A percentile compares a stretch with the other conserved stretches of the same genome.
These are phyloP conservation scores for Notolabrus celidotus DNA, from an alignment of 2,797 vertebrate genomes.

Conservation along the genomic window DNA sequence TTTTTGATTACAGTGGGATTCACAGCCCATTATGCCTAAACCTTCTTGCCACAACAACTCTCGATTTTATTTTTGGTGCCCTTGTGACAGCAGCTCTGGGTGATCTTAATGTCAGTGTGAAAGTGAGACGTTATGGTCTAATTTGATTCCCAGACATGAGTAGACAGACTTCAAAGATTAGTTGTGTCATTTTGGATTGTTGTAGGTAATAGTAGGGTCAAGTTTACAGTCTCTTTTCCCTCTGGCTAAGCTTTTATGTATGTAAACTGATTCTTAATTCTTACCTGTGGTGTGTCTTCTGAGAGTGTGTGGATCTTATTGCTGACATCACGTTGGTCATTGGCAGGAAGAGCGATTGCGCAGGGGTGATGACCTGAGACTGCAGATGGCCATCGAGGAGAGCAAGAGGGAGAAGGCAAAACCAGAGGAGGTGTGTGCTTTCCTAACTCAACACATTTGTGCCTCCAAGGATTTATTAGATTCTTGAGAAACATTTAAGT, in stretches of 20 bases:
- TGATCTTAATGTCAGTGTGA: constrained; percentile 9
- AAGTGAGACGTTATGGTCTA: too few relatives aligned
- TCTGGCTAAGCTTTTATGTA: constrained; percentile 1
- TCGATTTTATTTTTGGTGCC: constrained; percentile 1
- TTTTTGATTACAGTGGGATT: neutral
- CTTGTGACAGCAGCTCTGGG: neutral
- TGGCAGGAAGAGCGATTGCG: constrained; percentile 92
- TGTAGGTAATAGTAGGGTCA: constrained; percentile 2
- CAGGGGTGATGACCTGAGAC: constrained; percentile 92
- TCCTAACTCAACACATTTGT: neutral
- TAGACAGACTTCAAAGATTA: too few relatives aligned
- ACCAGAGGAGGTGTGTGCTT: constrained; percentile 87
- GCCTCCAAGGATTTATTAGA: too few relatives aligned
- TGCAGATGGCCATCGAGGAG: constrained; percentile 96
- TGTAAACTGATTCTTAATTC: constrained; percentile 33
- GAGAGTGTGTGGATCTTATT: constrained; percentile 36
- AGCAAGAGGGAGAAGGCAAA: constrained; percentile 91
- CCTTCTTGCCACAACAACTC: neutral
- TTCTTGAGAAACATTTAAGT: too few relatives aligned
- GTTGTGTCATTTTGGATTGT: neutral
- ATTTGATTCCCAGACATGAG: too few relatives aligned
- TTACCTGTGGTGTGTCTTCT: constrained; percentile 22
- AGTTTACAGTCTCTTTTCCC: constrained; percentile 18
- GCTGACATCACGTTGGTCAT: constrained; percentile 68
- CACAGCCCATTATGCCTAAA: constrained; percentile 7